Conservation (phyloP, 2,113 vertebrate genomes). For the Tichodroma muraria region DNA sequence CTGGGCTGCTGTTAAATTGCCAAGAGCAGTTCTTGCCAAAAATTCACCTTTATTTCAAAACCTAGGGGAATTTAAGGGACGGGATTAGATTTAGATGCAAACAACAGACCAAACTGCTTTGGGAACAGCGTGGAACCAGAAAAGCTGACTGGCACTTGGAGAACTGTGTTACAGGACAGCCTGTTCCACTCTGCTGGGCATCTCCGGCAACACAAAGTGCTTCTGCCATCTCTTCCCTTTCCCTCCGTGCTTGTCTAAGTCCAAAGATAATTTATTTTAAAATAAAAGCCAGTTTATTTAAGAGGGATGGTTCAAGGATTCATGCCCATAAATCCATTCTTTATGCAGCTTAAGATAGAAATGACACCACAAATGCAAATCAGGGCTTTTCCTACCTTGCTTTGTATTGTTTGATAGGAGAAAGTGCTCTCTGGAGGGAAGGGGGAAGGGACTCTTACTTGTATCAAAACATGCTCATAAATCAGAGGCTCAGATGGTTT, state of each 20-base stretch:
- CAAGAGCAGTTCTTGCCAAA: not conserved
- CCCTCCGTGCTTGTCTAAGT: not conserved
- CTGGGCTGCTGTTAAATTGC: not conserved
- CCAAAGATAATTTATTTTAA: not conserved
- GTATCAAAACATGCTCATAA: conserved; percentile 35
- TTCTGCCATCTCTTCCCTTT: not conserved
- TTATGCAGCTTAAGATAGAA: not conserved
- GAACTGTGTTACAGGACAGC: not conserved
- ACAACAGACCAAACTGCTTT: not conserved
- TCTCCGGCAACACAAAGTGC: not conserved
- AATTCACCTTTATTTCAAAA: not conserved
- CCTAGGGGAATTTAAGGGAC: not conserved
- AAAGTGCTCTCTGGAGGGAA: not conserved
- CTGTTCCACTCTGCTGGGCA: not conserved
- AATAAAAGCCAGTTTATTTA: not conserved
- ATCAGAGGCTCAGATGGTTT: conserved; percentile 54
- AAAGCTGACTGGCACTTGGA: not conserved
- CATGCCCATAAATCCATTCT: not conserved
- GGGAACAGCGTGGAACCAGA: not conserved
- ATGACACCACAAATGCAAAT: not conserved
- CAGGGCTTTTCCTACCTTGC: not conserved
- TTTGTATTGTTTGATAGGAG: not conserved
- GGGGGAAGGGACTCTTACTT: not conserved
- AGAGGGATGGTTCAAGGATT: not conserved
- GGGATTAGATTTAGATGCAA: not conserved